Conservation (phyloP, 2,888 invertebrate genomes). For the Oscheius sp. region DNA sequence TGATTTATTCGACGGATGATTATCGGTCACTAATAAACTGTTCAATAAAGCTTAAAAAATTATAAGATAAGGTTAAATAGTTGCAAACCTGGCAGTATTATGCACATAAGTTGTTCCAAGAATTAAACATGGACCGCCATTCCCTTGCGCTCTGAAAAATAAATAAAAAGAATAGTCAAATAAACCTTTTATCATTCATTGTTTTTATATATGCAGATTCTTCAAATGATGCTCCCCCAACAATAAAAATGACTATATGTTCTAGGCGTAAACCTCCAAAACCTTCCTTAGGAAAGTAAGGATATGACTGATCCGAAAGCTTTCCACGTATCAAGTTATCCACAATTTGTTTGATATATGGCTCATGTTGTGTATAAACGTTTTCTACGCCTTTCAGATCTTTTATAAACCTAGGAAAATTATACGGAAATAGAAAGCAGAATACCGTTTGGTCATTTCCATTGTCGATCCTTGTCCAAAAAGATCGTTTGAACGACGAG, state of each 20-base stretch:
- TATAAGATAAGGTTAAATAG: neutral
- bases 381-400: constrained; percentile 92
- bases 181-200: constrained; percentile 40
- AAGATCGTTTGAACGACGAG: constrained; percentile 82
- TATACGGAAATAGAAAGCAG: neutral
- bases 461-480: constrained; percentile 85
- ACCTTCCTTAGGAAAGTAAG: constrained; percentile 74
- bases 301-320: constrained; percentile 38
- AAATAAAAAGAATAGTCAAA: neutral
- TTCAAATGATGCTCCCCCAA: constrained; percentile 88
- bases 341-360: constrained; percentile 81
- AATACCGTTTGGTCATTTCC: constrained; percentile 87
- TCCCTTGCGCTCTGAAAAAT: constrained; percentile 28
- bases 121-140: constrained; percentile 27
- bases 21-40: constrained; percentile 10
- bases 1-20: neutral
- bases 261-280: constrained; percentile 79
- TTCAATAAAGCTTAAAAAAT: constrained; percentile 17
- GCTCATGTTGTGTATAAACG: constrained; percentile 98
- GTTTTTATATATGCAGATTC: constrained; percentile 47
- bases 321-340: constrained; percentile 87
- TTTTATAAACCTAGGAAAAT: constrained; percentile 48
- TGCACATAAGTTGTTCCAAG: constrained; percentile 30
- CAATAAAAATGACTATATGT: constrained; percentile 93
- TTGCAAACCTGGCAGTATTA: constrained; percentile 22